phyloP scores from a whole-genome alignment of 2,113 vertebrate species.

The Rissa tridactyla region DNA sequence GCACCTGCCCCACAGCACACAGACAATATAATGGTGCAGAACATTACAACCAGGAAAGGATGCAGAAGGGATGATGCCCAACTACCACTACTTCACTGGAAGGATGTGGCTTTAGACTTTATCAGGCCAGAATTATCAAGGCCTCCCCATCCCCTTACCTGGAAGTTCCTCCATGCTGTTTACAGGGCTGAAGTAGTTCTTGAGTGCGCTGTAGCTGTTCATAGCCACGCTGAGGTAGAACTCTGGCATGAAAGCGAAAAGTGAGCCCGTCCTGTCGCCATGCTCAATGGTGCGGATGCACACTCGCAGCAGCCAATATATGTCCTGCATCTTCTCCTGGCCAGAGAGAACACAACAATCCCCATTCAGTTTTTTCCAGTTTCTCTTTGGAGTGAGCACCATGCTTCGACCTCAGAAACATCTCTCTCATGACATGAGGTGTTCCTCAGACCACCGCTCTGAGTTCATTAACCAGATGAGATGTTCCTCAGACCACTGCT shows the following conservation, averaged over 20 bases:
- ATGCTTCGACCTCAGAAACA: neutral
- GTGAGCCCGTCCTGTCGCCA: constrained; percentile 82
- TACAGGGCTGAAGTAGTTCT: constrained; percentile 96
- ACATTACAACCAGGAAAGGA: neutral
- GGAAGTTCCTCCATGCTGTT: constrained; percentile 95
- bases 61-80: neutral
- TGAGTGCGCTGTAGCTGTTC: constrained; percentile 97
- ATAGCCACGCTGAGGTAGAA: constrained; percentile 98
- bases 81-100: neutral
- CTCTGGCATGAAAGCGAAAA: constrained; percentile 94
- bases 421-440: neutral
- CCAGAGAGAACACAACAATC: neutral
- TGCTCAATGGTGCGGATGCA: constrained; percentile 92
- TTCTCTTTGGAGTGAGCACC: neutral
- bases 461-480: neutral
- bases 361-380: neutral
- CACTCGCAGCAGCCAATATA: constrained; percentile 93
- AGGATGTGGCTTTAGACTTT: neutral
- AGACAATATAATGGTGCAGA: neutral
- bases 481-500: neutral
- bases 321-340: constrained; percentile 97
- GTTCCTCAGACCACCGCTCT: neutral
- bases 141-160: constrained; percentile 67
- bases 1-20: neutral
- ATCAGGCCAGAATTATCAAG: neutral